Conservation (phyloP, 2,888 invertebrate species). For the Cryptocephalus moraei region DNA sequence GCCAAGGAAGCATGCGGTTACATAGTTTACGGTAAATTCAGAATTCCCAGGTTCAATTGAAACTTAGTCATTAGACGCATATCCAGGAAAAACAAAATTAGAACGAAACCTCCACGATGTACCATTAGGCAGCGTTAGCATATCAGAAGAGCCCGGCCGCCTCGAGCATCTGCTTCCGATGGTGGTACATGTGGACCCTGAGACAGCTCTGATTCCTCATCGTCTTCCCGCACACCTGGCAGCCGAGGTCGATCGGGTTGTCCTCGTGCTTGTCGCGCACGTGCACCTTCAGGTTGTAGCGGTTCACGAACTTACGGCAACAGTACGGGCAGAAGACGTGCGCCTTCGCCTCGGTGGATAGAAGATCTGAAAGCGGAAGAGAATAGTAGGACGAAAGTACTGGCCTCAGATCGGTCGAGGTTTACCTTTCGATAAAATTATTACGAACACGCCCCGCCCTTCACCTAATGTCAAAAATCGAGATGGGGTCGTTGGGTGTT, state of each 20-base stretch:
- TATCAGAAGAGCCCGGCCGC: conserved; percentile 8
- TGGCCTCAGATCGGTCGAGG: too few relatives aligned
- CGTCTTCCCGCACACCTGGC: conserved; percentile 58
- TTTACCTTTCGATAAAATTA: too few relatives aligned
- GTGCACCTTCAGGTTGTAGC: conserved; percentile 62
- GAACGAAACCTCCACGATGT: neutral
- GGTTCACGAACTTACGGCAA: conserved; percentile 53
- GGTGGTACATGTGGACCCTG: conserved; percentile 56
- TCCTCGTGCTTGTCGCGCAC: conserved; percentile 63
- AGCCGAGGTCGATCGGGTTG: conserved; percentile 54
- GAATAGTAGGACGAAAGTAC: too few relatives aligned
- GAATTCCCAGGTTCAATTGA: too few relatives aligned
- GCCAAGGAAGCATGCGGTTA: too few relatives aligned
- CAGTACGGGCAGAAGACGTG: conserved; percentile 55
- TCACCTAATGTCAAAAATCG: too few relatives aligned
- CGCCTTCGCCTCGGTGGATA: conserved; percentile 34
- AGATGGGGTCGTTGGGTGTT: too few relatives aligned
- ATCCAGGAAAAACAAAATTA: neutral
- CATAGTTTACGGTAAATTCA: too few relatives aligned
- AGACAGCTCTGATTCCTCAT: conserved; percentile 55
- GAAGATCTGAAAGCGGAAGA: conserved; percentile 25
- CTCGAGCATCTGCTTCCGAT: conserved; percentile 44
- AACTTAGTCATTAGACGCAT: too few relatives aligned
- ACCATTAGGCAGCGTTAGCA: too few relatives aligned
- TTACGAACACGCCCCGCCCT: too few relatives aligned